phyloP scores from a whole-genome alignment of 2,797 vertebrate species.

The Miichthys miiuy region DNA sequence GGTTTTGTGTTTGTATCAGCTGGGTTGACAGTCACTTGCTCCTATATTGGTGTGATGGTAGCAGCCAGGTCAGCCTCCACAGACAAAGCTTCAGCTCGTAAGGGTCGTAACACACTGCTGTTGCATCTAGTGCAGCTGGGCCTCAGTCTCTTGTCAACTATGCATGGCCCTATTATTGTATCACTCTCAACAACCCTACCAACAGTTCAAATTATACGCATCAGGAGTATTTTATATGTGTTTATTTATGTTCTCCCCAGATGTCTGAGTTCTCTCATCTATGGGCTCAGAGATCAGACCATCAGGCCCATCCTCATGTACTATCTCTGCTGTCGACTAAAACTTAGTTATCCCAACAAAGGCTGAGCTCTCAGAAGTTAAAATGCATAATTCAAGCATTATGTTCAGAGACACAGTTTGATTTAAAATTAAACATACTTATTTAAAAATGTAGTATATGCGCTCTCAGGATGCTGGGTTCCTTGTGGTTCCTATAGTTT shows the following conservation, averaged over 20 bases:
- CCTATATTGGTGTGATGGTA: constrained; percentile 56
- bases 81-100: constrained; percentile 12
- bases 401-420: too few relatives aligned
- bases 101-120: too few relatives aligned
- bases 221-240: neutral
- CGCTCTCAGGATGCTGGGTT: too few relatives aligned
- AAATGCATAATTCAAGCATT: too few relatives aligned
- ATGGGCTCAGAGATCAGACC: constrained; percentile 65
- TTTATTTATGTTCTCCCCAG: constrained; percentile 55
- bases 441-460: too few relatives aligned
- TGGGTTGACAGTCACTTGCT: constrained; percentile 7
- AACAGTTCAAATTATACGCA: neutral
- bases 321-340: constrained; percentile 38
- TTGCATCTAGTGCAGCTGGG: too few relatives aligned
- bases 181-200: neutral
- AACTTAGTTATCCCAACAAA: neutral
- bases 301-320: constrained; percentile 55
- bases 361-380: neutral
- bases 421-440: too few relatives aligned
- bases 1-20: too few relatives aligned
- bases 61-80: constrained; percentile 62
- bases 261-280: constrained; percentile 67
- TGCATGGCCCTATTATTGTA: neutral
- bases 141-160: too few relatives aligned
- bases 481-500: too few relatives aligned